Evolutionary conservation across 2,113 vertebrate species (phyloP), one percentile per base, ranked within the genome.

Genomic region (Phoxinus phoxinus): DNA sequence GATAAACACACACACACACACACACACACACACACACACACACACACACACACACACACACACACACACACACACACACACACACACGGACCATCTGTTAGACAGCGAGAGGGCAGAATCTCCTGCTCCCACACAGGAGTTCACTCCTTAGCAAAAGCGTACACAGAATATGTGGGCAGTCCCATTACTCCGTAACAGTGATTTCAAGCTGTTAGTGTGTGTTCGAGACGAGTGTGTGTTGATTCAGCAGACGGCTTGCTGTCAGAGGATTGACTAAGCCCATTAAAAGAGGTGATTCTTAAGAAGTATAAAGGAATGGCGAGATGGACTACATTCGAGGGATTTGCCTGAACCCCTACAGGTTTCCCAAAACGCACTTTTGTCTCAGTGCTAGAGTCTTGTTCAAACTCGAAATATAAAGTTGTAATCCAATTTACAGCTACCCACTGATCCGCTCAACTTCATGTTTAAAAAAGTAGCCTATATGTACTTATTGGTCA

Each of bases 321-420:
- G 27, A 81, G 82, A 85, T 82, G 48, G 27, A 35, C 79, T 67
- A 41, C 84, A 74, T 89, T 85, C 90, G 87, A 82, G 85, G 80
- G 84, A 89, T 90, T 86, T 86, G 37, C 1, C n/a, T 48, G 59
- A 65, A 65, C 61, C 41, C 41, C 8, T 23, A 30, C 2, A 71
- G 21, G 32, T 17, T 3, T 71, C 63, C 30, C 30, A 35, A 23
- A 71, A 23, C 2, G 17, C 8, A 67, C 17, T 6, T 44, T 44
- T 51, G 37, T 51, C 15, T 76, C 27, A 53, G 27, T 61, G 12
- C 23, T 61, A 41, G 12, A 37, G 21, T 71, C 37, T 44, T 75
- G 81, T 65, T 79, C 88, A 86, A 87, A 83, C 83, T 89, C 83
- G 81, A 27, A 12, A 63, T 9, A 67, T 12, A 37, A 63, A n/a